Percentiles rank a stretch among this genome's conserved stretches.
These are phyloP conservation scores for Dipodomys ordii DNA, from an alignment of 2,113 vertebrate genomes.

Conservation along the genomic window DNA sequence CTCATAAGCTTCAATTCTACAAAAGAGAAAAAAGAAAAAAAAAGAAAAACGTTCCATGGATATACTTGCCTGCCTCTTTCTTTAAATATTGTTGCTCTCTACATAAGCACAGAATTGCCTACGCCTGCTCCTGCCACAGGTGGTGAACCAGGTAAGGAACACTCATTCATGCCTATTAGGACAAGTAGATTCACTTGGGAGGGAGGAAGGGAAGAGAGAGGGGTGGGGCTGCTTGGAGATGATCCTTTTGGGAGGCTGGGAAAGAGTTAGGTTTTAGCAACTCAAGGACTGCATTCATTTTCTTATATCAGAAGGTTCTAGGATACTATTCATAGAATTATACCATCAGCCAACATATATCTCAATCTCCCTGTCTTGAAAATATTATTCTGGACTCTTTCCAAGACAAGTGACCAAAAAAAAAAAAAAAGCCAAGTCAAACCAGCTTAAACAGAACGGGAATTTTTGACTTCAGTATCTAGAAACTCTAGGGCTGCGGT, in stretches of 20 bases:
- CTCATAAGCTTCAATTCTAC: slow-evolving; percentile 90
- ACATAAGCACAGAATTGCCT: not conserved
- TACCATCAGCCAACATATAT: not conserved
- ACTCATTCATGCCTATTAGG: not conserved
- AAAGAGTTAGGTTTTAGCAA: not conserved
- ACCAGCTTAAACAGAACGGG: not conserved
- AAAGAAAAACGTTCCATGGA: slow-evolving; percentile 89
- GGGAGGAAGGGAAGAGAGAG: no score
- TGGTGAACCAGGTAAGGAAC: not conserved
- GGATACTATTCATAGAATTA: slow-evolving; percentile 17
- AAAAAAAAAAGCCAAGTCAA: not conserved
- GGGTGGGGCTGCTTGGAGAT: not conserved
- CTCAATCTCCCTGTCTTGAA: not conserved
- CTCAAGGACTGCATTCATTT: not conserved
- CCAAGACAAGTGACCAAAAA: not conserved
- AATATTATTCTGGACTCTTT: not conserved
- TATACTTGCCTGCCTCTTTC: slow-evolving; percentile 80
- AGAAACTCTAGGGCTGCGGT: not conserved
- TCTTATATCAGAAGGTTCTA: slow-evolving; percentile 20
- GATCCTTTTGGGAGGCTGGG: not conserved
- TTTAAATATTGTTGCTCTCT: slow-evolving; percentile 70
- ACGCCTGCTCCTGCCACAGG: not conserved
- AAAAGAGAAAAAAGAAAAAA: slow-evolving; percentile 77
- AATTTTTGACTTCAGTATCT: not conserved
- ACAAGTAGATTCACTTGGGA: not conserved